Base-by-base conservation (phyloP, 1,140 invertebrate genomes). In the Polyergus mexicanus region DNA sequence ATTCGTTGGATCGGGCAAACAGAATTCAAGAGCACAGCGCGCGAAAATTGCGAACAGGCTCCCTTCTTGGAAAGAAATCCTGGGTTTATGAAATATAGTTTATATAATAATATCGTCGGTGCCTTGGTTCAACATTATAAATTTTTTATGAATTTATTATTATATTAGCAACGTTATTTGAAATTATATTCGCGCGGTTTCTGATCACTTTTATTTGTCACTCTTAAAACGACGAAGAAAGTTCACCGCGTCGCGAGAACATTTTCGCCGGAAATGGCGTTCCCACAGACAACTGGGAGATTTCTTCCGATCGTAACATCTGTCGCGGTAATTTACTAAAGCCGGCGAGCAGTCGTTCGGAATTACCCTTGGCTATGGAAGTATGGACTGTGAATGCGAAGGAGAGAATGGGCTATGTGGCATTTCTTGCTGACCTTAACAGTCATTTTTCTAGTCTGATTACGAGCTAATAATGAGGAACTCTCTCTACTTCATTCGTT, bases 281-380 rank as follows among this genome's bases (percentile, higher is more conserved):
- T 19, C 4, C 13, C n/a, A 51, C 16, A 44, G 65, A 7, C 10
- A 71, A n/a, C 51, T 13, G 8, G 7, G 22, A 10, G 35, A 56
- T 51, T 71, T 69, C 32, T 71, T 56, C 11, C 22, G 35, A 71
- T 58, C 35, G 66, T 81, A 81, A 81, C 78, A 72, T 60, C 35
- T 72, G 78, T 81, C 65, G 66, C 19, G 19, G 35, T 72, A 81
- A 72, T 81, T 72, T 58, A 72, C 19, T 44, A 68, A 71, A 81
- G 0, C 32, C 5, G n/a, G 32, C 5, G 19, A 54, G 13, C 62
- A 38, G 44, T 68, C 58, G 75, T 44, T 0, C 19, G 25, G 38
- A 77, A 77, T 77, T 65, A 77, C 7, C 25, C 5, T 44, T 47
- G 35, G 3, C 25, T 32, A 44, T 19, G 22, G 41, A 77, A 65